These are phyloP conservation scores for Tridacna gigas DNA, from an alignment of 2,888 invertebrate genomes.

Conservation along the genomic window DNA sequence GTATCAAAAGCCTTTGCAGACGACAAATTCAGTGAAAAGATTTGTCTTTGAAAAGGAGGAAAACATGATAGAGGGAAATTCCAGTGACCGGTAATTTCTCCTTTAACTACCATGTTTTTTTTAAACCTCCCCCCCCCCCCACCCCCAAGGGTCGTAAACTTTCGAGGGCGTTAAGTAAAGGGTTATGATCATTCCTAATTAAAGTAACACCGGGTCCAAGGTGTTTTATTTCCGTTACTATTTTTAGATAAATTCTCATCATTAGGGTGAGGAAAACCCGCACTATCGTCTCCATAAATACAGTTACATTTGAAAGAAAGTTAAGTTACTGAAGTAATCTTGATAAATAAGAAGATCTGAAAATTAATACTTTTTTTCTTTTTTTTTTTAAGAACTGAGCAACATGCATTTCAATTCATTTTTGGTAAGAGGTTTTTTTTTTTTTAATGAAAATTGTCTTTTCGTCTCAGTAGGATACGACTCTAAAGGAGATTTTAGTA, in stretches of 20 bases:
- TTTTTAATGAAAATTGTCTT: too few species aligned
- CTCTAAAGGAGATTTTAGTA: too few species aligned
- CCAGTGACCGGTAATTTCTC: background rate
- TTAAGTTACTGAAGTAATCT: background rate
- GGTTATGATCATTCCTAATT: background rate
- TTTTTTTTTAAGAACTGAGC: too few species aligned
- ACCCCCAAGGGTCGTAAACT: background rate
- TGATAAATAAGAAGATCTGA: background rate
- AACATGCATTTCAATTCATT: too few species aligned
- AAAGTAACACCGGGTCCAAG: background rate
- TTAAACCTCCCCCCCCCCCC: too few species aligned
- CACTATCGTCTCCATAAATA: background rate
- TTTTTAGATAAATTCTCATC: background rate
- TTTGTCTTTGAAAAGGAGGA: background rate
- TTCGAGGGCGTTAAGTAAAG: background rate
- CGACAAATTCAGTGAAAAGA: background rate
- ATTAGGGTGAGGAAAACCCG: background rate
- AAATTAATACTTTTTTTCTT: too few species aligned
- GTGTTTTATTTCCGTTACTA: background rate
- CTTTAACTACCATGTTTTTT: background rate
- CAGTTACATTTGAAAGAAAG: background rate
- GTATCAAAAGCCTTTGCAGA: background rate
- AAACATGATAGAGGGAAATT: background rate
- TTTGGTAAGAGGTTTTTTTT: too few species aligned
- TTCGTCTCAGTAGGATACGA: too few species aligned